Evolutionary conservation across 1,140 invertebrate genomes (phyloP).

Genomic region (Drosophila erecta): DNA sequence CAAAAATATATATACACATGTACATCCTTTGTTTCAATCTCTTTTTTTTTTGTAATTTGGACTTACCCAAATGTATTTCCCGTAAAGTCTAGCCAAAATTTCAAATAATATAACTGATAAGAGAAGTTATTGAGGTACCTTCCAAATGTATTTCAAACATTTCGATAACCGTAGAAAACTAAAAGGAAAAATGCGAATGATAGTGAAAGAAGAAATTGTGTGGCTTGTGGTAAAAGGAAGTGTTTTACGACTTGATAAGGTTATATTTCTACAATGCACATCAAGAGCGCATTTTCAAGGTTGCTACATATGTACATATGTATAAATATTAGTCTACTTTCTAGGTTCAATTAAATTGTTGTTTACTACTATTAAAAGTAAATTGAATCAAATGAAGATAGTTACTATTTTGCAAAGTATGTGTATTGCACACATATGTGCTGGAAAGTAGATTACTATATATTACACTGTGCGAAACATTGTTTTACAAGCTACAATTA

Average conservation of each 20-base stretch:
- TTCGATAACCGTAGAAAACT: constrained; percentile 7
- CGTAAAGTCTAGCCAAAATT: constrained; percentile 4
- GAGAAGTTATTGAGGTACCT: constrained; percentile 9
- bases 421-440: too few relatives aligned
- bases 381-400: background rate
- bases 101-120: background rate
- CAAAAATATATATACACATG: background rate
- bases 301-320: background rate
- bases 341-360: background rate
- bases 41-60: background rate
- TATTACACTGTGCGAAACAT: too few relatives aligned
- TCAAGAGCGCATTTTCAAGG: background rate
- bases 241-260: background rate
- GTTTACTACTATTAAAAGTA: background rate
- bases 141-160: background rate
- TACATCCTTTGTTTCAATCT: background rate
- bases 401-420: too few relatives aligned
- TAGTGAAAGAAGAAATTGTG: constrained; percentile 2
- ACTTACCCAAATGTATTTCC: constrained; percentile 45
- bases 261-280: background rate
- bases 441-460: background rate
- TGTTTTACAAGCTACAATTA: too few relatives aligned
- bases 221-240: background rate
- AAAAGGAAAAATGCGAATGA: background rate
- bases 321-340: background rate